Conservation (phyloP, 2,797 vertebrate species). For the Hemibagrus guttatus region DNA sequence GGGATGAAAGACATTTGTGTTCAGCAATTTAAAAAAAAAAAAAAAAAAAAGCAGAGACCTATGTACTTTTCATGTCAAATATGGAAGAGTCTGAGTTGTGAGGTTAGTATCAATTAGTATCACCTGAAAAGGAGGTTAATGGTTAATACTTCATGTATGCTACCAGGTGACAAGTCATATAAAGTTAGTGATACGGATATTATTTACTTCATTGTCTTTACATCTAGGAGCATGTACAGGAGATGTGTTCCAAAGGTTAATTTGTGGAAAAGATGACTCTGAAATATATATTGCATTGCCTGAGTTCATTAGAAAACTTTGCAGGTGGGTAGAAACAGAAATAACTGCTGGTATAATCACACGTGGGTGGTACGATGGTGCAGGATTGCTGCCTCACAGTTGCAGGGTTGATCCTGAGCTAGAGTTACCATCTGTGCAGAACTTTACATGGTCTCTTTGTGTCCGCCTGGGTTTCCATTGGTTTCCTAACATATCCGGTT, state of each 20-base stretch:
- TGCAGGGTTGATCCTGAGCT: neutral
- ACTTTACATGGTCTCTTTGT: neutral
- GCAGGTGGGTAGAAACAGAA: conserved; percentile 21
- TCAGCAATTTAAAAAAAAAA: neutral
- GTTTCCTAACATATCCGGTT: neutral
- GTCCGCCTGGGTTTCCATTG: neutral
- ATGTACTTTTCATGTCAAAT: neutral
- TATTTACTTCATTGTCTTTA: neutral
- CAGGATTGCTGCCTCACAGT: neutral
- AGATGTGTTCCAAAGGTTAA: neutral
- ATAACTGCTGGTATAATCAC: conserved; percentile 16
- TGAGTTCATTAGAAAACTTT: conserved; percentile 13
- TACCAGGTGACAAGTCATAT: neutral
- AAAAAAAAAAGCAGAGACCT: neutral
- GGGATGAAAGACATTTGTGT: conserved; percentile 17
- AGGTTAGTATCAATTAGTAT: neutral
- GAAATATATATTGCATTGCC: neutral
- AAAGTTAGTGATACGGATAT: neutral
- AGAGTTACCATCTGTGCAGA: neutral
- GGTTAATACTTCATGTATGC: neutral
- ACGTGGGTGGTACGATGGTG: neutral
- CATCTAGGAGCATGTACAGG: neutral
- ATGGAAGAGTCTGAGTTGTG: neutral
- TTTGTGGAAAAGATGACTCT: neutral
- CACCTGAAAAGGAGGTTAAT: neutral